Base-by-base conservation (phyloP, 2,797 vertebrate genomes). In the Spinus pinus region DNA sequence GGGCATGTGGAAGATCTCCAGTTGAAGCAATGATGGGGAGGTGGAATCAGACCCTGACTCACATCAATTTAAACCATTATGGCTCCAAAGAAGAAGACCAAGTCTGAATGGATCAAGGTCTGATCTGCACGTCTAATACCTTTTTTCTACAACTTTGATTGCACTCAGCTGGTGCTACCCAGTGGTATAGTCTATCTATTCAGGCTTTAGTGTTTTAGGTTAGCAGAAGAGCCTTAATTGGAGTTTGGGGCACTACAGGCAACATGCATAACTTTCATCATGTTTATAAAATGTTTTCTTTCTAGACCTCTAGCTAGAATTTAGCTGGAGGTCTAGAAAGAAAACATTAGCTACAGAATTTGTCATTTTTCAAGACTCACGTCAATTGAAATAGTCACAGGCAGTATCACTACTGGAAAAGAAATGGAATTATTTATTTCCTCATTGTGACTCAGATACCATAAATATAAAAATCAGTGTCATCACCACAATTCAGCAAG, bases 211-310 rank as follows among this genome's bases (percentile, higher is more conserved):
- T 24, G 24, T 24, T 80, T 67, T 23, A 73, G 30, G 35, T 49
- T 54, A 83, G 67, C 51, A 57, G 28, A 86, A 85, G 7, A 89
- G 18, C 15, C 50, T 71, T 54, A 61, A 33, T 0, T 87, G 46
- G 72, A 66, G 13, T 50, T 71, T 78, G 31, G 23, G 53, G 24
- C 35, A 69, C 31, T 33, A 62, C 39, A 61, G 44, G 56, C 74
- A 35, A 61, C 31, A 23, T 8, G 25, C 16, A 39, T 5, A 35
- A 8, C 60, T 83, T 78, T 65, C 7, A 10, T 57, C 27, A 46
- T n/a, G n/a, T 58, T 58, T 83, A 41, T 31, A 88, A 91, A 93
- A 86, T 7, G 4, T 53, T 89, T 85, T 72, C 19, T 54, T 81
- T 65, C 58, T 65, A 71, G 20, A 54, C 56, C 11, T 90, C 56